A percentile compares a stretch with the other conserved stretches of the same genome.
phyloP scores from a whole-genome alignment of 1,140 invertebrate genomes.

The Eufriesea mexicana region DNA sequence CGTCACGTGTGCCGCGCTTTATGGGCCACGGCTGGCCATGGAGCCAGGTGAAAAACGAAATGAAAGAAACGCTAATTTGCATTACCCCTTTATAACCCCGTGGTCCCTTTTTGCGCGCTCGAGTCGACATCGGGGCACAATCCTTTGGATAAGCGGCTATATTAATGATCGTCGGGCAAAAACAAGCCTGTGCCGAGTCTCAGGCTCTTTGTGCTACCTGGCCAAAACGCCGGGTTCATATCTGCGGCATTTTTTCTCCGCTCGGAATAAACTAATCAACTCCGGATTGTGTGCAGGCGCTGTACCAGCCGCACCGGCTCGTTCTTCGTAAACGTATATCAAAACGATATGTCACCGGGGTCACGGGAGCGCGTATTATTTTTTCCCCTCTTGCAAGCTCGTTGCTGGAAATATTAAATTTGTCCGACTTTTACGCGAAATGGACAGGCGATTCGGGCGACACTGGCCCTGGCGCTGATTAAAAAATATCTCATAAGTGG shows the following conservation, averaged over 20 bases:
- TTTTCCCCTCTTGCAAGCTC: no score
- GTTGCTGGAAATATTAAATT: conserved; percentile 28
- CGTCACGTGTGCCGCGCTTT: conserved; percentile 38
- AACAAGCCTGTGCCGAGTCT: conserved; percentile 28
- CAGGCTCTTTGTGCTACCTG: conserved; percentile 16
- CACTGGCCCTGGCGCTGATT: neutral
- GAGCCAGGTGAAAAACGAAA: neutral
- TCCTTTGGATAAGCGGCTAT: conserved; percentile 64
- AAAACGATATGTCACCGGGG: conserved; percentile 29
- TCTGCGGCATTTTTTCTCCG: conserved; percentile 54
- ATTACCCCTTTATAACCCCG: conserved; percentile 55
- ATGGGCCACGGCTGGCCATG: neutral
- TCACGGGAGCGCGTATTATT: neutral
- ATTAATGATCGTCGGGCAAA: conserved; percentile 65
- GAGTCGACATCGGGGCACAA: conserved; percentile 39
- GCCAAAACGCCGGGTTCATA: conserved; percentile 44
- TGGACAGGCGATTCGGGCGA: neutral
- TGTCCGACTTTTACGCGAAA: neutral
- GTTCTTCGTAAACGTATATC: conserved; percentile 52
- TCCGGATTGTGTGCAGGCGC: conserved; percentile 34
- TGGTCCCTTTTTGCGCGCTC: neutral
- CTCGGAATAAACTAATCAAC: conserved; percentile 62
- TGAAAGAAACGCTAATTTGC: conserved; percentile 56
- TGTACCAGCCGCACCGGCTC: neutral
- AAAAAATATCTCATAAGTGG: neutral